These are phyloP conservation scores for Chrysopilus asiliformis DNA, from an alignment of 2,888 invertebrate species.

Conservation along the genomic window DNA sequence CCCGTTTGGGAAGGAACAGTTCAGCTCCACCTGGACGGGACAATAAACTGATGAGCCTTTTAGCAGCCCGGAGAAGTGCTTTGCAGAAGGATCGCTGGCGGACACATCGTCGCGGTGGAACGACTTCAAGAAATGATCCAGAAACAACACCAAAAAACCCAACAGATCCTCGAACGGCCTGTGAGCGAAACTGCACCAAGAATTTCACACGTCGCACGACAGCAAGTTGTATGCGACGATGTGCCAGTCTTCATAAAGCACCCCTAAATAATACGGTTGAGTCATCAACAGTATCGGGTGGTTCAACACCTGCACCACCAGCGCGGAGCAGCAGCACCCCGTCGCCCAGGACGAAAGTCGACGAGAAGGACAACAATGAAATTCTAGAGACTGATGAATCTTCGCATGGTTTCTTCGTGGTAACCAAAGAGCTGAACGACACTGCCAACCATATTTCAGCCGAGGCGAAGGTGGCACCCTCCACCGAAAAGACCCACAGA, in stretches of 20 bases:
- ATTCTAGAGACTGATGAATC: conserved; percentile 36
- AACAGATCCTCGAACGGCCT: conserved; percentile 28
- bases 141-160: conserved; percentile 27
- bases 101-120: conserved; percentile 30
- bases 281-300: too few species aligned
- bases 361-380: conserved; percentile 32
- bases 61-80: conserved; percentile 48
- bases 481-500: conserved; percentile 18
- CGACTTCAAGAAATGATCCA: conserved; percentile 21
- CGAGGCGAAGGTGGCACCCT: conserved; percentile 17
- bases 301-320: too few species aligned
- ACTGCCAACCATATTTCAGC: conserved; percentile 30
- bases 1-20: conserved; percentile 22
- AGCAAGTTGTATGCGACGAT: conserved; percentile 35
- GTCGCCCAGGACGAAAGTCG: conserved; percentile 17
- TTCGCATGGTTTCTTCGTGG: conserved; percentile 32
- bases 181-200: conserved; percentile 34
- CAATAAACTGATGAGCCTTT: conserved; percentile 43
- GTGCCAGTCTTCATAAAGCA: conserved; percentile 26
- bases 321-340: too few species aligned
- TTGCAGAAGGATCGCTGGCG: conserved; percentile 42
- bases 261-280: conserved; percentile 16
- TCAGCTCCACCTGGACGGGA: conserved; percentile 37
- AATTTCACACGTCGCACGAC: conserved; percentile 34
- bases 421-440: conserved; percentile 33